These are phyloP conservation scores for Trachymyrmex cornetzi DNA, from an alignment of 1,140 invertebrate species.

Conservation along the genomic window DNA sequence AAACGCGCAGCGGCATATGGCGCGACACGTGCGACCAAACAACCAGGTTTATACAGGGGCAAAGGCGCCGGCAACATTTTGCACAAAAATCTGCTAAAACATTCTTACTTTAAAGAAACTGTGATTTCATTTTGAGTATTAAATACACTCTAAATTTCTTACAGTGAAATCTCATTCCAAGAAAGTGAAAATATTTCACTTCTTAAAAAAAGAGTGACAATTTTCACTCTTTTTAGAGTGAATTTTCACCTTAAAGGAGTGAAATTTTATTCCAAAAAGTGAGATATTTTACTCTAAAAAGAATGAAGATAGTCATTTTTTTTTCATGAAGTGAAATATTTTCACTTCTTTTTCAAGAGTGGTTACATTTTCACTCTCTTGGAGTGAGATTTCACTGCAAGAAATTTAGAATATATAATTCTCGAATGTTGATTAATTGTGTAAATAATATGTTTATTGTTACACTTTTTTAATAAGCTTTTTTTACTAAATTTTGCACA, in stretches of 20 bases:
- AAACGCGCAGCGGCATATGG: conserved; percentile 70
- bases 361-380: no score
- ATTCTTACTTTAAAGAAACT: background rate
- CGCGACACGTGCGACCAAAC: conserved; percentile 71
- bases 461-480: background rate
- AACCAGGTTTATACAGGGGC: conserved; percentile 43
- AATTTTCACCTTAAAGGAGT: no score
- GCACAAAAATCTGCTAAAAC: background rate
- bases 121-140: background rate
- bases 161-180: background rate
- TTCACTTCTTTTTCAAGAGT: no score
- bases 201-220: no score
- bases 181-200: no score
- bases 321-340: no score
- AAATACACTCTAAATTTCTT: no score
- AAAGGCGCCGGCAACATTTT: conserved; percentile 18
- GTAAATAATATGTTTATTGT: background rate
- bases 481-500: background rate
- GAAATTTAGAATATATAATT: background rate
- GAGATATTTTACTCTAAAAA: no score
- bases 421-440: background rate
- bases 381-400: no score
- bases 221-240: no score
- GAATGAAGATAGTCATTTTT: no score
- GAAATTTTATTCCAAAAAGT: no score